Base-by-base conservation (phyloP, 2,888 invertebrate genomes). In the Macrophya alboannulata region DNA sequence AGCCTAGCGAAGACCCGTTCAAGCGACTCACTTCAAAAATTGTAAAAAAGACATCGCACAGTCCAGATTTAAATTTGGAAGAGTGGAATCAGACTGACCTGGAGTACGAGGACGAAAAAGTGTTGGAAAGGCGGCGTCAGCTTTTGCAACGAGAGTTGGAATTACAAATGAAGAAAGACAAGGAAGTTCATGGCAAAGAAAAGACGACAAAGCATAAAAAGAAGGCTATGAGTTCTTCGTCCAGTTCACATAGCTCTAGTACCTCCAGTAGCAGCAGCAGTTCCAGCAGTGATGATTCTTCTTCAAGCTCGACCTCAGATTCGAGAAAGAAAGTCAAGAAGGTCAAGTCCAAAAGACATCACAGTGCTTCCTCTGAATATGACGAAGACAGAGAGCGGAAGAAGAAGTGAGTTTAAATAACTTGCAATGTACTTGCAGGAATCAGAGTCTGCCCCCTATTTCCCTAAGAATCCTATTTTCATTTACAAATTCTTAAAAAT, bases 71-170 rank as follows among this genome's bases (percentile, higher is more conserved):
- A 86, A 96, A 96, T 92, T 96, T 96, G 94, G 96, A 96, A 92
- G 96, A 96, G 92, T 97, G 97, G 97, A 96, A 97, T 93, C 97
- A 96, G 93, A 96, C 96, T 91, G 96, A 97, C 94, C 93, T 97
- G 94, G 97, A 97, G 93, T 97, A 97, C 94, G 97, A 97, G 88
- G 97, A 97, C 94, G 97, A 97, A 87, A 97, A 97, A 92, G 96
- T 96, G 88, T 94, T 97, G 91, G 97, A 97, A 93, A 96, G 96
- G 93, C 95, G 97, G 89, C 94, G 97, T 87, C 96, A 96, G 91
- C 96, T 97, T 91, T 94, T 97, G 91, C 97, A 97, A 92, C 95
- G 97, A 90, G 97, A 97, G 94, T 94, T 97, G 93, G 97, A 97
- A 92, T 94, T 97, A 92, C 97, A 97, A 94, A 94, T 97, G 95